Base-by-base conservation (phyloP, 1,140 invertebrate genomes). In the Galleria mellonella region DNA sequence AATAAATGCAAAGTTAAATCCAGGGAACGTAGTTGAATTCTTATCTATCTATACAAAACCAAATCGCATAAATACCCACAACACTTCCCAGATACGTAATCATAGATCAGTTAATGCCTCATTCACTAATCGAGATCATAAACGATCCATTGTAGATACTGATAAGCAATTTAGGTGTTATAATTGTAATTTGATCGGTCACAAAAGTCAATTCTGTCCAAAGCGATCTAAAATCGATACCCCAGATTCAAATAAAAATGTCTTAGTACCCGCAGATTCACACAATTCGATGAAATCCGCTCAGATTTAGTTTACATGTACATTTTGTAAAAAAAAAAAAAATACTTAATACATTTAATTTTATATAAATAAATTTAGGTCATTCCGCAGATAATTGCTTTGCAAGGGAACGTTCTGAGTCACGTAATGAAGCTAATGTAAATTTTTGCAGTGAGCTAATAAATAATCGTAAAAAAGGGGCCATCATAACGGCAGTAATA, bases 361-460 rank as follows among this genome's bases (percentile, higher is more conserved):
- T n/a, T n/a, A n/a, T n/a, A n/a, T 62, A 48, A 30, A 57, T 54
- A 39, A 54, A 54, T 17, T 9, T 11, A 7, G 61, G 56, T 10
- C 61, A 64, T 17, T 40, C 7, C 1, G 51, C 42, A 7, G 38
- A 49, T 6, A 28, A 8, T 0, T 64, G 61, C 37, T 64, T 56
- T 42, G 35, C 45, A 0, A 64, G 54, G 28, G 29, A 47, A 12
- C 29, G 53, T n/a, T 43, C 47, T 2, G 38, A 48, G 9, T 7
- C 36, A 0, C 40, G 33, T 0, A 54, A 54, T 38, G 31, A 53
- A 15, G 37, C 23, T 9, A 47, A 41, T 9, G 37, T 47, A 8
- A 47, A 47, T 27, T 30, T 47, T 9, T 47, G 45, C 29, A n/a
- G 4, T 8, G 17, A 33, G 0, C 15, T 23, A 9, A 1, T 7